Evolutionary conservation across 2,888 invertebrate species (phyloP), one percentile per base, ranked within the genome.

Genomic region (Mimumesa dahlbomi): DNA sequence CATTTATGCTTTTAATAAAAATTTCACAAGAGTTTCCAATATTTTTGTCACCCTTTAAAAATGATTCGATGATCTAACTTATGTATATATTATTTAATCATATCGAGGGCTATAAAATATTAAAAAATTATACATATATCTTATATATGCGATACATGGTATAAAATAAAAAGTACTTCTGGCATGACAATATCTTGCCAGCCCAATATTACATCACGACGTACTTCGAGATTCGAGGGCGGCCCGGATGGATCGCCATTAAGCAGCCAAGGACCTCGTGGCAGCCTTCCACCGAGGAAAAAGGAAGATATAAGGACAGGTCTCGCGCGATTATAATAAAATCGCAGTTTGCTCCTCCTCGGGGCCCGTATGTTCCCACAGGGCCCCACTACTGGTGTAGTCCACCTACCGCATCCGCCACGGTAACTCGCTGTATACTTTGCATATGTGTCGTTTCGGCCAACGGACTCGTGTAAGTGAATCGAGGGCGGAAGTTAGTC

Each of bases 271-370:
- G 46, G 34, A 38, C 40, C 68, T 43, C 68, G 31, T 46, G 29
- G 42, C 46, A n/a, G 19, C 36, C 22, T 18, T 46, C 16, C 18
- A 18, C 11, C 48, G 49, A 18, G 49, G 50, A 50, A 67, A 46
- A 54, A 65, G 54, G 29, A 67, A 65, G 45, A 49, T 21, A 50
- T 53, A 62, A 63, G 58, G 57, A 67, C 53, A 52, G 58, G 58
- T 22, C 65, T 59, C 42, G 65, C 58, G 69, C 52, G 76, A 82
- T 82, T 82, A 77, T 77, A 82, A 82, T 81, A 82, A 81, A 82
- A 82, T 82, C 75, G 77, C 79, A 81, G 76, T 82, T 81, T 75
- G 68, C 75, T 74, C 64, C 73, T 79, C 61, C 72, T 66, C 62
- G 59, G 40, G 43, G 29, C 40, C 21, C 38, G 56, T 16, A 50